Percentiles rank a stretch among this genome's conserved stretches.
phyloP scores from a whole-genome alignment of 2,797 vertebrate genomes.

The Xenentodon cancila region DNA sequence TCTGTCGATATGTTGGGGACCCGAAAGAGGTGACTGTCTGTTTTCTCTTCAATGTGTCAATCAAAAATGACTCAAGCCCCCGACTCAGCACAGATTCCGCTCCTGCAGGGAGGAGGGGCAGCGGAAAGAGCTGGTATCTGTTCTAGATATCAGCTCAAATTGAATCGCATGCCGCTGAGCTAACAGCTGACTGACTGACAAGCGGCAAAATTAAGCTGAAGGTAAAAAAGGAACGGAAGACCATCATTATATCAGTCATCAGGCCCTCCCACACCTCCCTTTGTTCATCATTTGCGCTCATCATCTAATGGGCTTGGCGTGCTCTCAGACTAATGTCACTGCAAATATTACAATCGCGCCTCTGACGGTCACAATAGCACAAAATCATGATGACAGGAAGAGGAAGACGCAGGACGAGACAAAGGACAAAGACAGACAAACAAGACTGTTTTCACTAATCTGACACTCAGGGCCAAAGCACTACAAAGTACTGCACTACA shows the following conservation, averaged over 20 bases:
- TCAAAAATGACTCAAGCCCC: conserved; percentile 61
- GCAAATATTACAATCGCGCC: conserved; percentile 48
- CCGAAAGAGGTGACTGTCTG: conserved; percentile 63
- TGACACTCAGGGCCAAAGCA: background rate
- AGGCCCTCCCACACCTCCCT: conserved; percentile 32
- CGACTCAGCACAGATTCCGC: conserved; percentile 53
- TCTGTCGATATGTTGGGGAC: conserved; percentile 69
- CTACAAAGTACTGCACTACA: background rate
- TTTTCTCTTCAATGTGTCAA: conserved; percentile 55
- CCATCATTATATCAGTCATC: conserved; percentile 67
- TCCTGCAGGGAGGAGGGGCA: conserved; percentile 35
- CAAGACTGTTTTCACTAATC: background rate
- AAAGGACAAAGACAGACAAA: conserved; percentile 11
- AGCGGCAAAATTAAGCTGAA: conserved; percentile 69
- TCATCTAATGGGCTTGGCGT: conserved; percentile 57
- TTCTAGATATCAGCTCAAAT: conserved; percentile 48
- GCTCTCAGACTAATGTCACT: conserved; percentile 39
- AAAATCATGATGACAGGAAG: conserved; percentile 10
- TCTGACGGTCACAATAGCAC: conserved; percentile 12
- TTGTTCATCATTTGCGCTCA: conserved; percentile 50
- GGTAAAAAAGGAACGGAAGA: conserved; percentile 56
- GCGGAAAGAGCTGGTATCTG: conserved; percentile 53
- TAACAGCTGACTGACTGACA: conserved; percentile 66
- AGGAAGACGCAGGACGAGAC: conserved; percentile 10
- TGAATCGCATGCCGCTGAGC: conserved; percentile 57